Evolutionary conservation across 2,888 invertebrate genomes (phyloP).

Genomic region (Agrochola lychnidis): DNA sequence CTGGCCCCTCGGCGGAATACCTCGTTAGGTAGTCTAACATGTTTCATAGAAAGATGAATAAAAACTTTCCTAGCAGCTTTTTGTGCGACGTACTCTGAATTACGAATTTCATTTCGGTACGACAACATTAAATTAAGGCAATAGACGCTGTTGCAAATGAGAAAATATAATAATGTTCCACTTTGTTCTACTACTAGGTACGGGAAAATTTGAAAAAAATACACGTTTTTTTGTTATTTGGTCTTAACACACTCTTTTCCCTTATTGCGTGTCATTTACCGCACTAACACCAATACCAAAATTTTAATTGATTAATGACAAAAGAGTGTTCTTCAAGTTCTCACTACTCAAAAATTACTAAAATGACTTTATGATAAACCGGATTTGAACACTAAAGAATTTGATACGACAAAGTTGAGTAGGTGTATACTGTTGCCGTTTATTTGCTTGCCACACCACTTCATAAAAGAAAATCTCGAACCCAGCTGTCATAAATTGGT

Average conservation of each 20-base stretch:
- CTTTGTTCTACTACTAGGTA: not conserved
- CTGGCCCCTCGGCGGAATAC: constrained; percentile 40
- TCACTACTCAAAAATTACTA: not conserved
- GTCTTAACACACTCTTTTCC: not conserved
- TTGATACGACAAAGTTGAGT: too few species aligned
- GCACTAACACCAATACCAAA: not conserved
- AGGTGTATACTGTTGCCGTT: too few species aligned
- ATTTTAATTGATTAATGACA: not conserved
- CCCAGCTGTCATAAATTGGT: too few species aligned
- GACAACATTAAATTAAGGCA: constrained; percentile 13
- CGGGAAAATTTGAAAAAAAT: not conserved
- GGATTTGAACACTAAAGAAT: not conserved
- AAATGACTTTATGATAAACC: not conserved
- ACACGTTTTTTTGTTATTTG: not conserved
- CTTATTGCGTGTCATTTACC: not conserved
- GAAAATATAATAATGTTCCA: constrained; percentile 22
- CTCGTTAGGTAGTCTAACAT: constrained; percentile 47
- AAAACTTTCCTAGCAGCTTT: constrained; percentile 26
- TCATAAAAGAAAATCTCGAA: too few species aligned
- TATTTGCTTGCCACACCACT: too few species aligned
- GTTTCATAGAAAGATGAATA: constrained; percentile 44
- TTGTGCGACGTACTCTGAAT: constrained; percentile 23
- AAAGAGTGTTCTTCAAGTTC: not conserved
- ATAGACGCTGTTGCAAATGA: constrained; percentile 25
- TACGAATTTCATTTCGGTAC: constrained; percentile 36